phyloP scores from a whole-genome alignment of 2,113 vertebrate species.

The Climacteris rufus region DNA sequence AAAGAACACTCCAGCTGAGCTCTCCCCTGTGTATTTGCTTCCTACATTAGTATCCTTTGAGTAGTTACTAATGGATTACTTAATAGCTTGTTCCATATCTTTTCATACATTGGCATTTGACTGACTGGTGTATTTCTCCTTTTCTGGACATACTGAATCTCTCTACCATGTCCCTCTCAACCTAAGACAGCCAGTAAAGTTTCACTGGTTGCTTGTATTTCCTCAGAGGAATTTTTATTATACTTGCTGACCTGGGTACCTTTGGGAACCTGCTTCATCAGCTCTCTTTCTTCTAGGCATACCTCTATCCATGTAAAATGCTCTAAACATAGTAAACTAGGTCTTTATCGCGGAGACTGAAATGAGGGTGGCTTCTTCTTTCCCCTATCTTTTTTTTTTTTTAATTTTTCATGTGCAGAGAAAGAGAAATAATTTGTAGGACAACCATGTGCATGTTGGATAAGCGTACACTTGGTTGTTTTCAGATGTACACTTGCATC shows the following conservation, averaged over 20 bases:
- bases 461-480: not conserved
- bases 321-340: not conserved
- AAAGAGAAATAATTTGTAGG: not conserved
- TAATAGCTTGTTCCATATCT: not conserved
- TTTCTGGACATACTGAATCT: not conserved
- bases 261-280: not conserved
- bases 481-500: not conserved
- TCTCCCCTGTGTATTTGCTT: not conserved
- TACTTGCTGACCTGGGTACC: not conserved
- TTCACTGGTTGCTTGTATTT: not conserved
- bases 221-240: not conserved
- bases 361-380: not conserved
- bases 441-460: not conserved
- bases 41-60: not conserved
- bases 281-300: not conserved
- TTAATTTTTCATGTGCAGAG: not conserved
- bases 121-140: not conserved
- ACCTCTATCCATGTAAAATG: not conserved
- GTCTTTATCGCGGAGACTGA: not conserved
- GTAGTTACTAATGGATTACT: not conserved
- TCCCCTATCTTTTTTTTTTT: accelerated
- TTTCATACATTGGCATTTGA: not conserved
- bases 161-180: not conserved
- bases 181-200: not conserved
- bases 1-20: not conserved